Conservation (phyloP, 2,888 invertebrate genomes). For the Mylabris sibirica region DNA sequence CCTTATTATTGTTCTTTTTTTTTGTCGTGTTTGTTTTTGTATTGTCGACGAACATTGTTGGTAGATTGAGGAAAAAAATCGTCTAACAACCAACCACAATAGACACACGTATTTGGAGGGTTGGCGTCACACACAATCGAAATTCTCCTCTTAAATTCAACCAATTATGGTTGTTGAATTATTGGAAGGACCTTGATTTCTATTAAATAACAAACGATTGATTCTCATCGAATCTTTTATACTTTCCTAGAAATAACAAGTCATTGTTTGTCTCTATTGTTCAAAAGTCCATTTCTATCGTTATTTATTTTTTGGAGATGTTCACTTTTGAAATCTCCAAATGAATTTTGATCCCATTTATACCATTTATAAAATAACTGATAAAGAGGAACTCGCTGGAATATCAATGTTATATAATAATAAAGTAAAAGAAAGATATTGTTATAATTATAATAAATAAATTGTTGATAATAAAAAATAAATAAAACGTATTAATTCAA, state of each 20-base stretch:
- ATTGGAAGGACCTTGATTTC: neutral
- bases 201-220: neutral
- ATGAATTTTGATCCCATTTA: neutral
- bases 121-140: constrained; percentile 8
- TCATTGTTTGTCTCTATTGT: neutral
- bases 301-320: neutral
- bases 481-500: neutral
- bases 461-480: neutral
- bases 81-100: neutral
- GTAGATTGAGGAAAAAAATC: neutral
- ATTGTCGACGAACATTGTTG: no score
- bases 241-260: neutral
- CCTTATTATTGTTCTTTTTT: constrained; percentile 9
- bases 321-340: neutral
- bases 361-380: neutral
- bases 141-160: neutral
- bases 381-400: neutral
- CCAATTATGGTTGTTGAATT: neutral
- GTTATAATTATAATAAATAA: neutral
- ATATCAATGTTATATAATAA: neutral
- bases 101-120: neutral
- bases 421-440: neutral
- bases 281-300: neutral
- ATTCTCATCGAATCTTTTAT: neutral
- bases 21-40: neutral